Base-by-base conservation (phyloP, 2,797 vertebrate genomes). In the Hippocampus kuda region DNA sequence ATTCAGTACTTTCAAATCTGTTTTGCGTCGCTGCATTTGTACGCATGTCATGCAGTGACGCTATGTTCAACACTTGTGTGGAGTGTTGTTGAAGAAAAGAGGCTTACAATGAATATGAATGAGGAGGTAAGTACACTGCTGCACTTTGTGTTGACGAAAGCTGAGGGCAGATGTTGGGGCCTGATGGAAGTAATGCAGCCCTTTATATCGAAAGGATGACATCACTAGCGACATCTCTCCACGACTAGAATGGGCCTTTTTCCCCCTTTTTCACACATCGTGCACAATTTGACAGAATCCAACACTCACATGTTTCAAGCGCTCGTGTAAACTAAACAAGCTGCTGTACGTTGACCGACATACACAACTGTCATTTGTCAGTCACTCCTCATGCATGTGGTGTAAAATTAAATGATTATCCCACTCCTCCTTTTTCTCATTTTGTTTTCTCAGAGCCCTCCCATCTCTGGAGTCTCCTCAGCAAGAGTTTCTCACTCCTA, bases 191-290 rank as follows among this genome's bases (percentile, higher is more conserved):
- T 80, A 88, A 83, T 81, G 84, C 80, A 81, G 83, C 69, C 78
- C 77, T 86, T 90, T 90, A 87, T 92, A 81, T 79, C 79, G 76
- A 82, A 80, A 85, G 84, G 84, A 80, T 92, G 90, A 92, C 90
- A 89, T 93, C 90, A 92, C 78, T 84, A 84, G 86, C 89, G 88
- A 90, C 88, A 91, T 91, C 86, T 86, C 86, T 87, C 84, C 81
- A 67, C 79, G 69, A 76, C 81, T 87, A 89, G 88, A 92, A 92
- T 86, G 84, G 82, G 62, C 78, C 88, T 80, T 86, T 91, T 91
- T 79, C 87, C 48, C 54, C 24, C 18, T 57, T 42, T 30, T 59
- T 61, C 18, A 61, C 51, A 51, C 27, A 27, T 27, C 68, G 71
- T 60, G 74, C 67, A 70, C 59, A 72, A 66, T 46, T 70, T 56